phyloP scores from a whole-genome alignment of 30 jellyfish, hydroid and myxozoan species.

The Cassiopea xamachana region DNA sequence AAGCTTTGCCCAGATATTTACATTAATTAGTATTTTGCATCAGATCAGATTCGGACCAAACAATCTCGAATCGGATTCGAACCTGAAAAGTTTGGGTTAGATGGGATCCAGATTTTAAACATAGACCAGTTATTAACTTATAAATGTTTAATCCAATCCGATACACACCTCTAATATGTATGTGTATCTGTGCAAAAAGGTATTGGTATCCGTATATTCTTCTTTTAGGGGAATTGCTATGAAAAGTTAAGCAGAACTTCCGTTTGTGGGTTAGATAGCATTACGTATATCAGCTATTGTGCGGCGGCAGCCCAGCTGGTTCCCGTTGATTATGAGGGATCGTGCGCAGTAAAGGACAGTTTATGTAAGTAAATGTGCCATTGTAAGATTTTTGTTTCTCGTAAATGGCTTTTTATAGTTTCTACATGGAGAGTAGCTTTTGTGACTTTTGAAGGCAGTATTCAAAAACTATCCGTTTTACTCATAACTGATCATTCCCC shows the following conservation, averaged over 20 bases:
- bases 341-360: slow-evolving; percentile 34
- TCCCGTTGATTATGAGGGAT: slow-evolving; percentile 80
- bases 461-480: not conserved
- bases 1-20: too few relatives aligned
- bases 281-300: slow-evolving; percentile 75
- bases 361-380: slow-evolving; percentile 4
- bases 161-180: too few relatives aligned
- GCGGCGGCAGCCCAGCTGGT: slow-evolving; percentile 66
- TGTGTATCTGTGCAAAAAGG: too few relatives aligned
- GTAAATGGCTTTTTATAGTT: not conserved
- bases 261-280: slow-evolving; percentile 90
- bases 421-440: not conserved
- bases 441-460: not conserved
- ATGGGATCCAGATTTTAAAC: too few relatives aligned
- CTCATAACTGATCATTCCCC: too few relatives aligned
- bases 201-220: not conserved
- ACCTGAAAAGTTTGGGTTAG: too few relatives aligned
- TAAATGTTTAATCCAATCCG: too few relatives aligned
- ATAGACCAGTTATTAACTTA: too few relatives aligned
- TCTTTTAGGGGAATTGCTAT: slow-evolving; percentile 55
- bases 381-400: not conserved
- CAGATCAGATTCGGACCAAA: too few relatives aligned
- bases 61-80: too few relatives aligned
- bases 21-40: too few relatives aligned
- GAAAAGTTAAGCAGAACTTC: slow-evolving; percentile 39